Base-by-base conservation (phyloP, 1,140 invertebrate species). In the Calephelis nemesis region DNA sequence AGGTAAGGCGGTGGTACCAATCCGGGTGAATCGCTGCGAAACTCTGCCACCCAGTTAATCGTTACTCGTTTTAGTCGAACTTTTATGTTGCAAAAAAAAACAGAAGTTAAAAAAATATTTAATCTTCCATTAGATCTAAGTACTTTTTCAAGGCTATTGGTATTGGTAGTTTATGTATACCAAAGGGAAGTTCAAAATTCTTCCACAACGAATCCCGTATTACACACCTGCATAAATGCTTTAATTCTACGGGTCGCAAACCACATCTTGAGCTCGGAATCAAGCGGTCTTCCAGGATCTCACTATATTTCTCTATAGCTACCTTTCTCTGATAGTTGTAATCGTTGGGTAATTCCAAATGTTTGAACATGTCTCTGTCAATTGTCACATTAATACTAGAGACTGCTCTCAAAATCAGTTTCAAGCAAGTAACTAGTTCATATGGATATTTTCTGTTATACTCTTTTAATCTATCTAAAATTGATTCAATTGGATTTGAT, bases 41-140 rank as follows among this genome's bases (percentile, higher is more conserved):
- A 19, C 15, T 19, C 15, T 19, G 1, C 15, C 15, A 19, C 15
- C 15, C 1, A 19, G 15, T 19, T 1, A 30, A 30, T 30, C 30
- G 15, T 4, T 4, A 30, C 1, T 30, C 30, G 30, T 30, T 30
- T 30, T 30, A 30, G 1, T 30, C 30, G 4, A 30, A 30, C 30
- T 30, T 30, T 30, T 30, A 30, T 30, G 7, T 13, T 11, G 19
- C 11, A 7, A 7, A 65, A 47, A 47, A 62, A 40, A 7, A 12
- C 40, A 5, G 40, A n/a, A 10, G n/a, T 30, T 47, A 42, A 45
- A 64, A 68, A 62, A 62, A 50, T 69, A 50, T 81, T 91, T 92
- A 95, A 89, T 96, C 95, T 15, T 93, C 90, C 72, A 94, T 89
- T n/a, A 97, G 90, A 87, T 97, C 95, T 52, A 97, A 85, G 84